Conservation (phyloP, 2,797 vertebrate species). For the Sphenodon punctatus region DNA sequence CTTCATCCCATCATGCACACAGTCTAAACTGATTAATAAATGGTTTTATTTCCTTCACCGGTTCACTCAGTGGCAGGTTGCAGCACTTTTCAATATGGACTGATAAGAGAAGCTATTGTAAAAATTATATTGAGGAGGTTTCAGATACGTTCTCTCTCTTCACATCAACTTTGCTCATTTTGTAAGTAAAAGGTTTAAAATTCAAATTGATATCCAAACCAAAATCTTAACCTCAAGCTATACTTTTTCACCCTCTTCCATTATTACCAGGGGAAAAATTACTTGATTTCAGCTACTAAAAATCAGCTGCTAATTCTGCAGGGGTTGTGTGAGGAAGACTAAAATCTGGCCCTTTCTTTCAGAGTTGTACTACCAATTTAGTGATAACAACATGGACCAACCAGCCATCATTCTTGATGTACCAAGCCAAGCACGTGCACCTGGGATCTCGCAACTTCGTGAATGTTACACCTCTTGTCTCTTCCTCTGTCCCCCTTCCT, state of each 20-base stretch:
- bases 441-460: no score
- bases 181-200: neutral
- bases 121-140: neutral
- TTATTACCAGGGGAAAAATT: no score
- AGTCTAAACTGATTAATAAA: neutral
- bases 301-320: neutral
- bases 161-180: neutral
- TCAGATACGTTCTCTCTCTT: neutral
- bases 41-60: neutral
- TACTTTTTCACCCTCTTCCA: neutral
- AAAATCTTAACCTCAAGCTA: rapidly evolving
- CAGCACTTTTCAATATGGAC: neutral
- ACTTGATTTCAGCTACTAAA: no score
- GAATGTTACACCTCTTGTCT: no score
- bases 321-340: neutral
- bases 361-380: neutral
- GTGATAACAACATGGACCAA: no score
- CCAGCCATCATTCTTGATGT: no score
- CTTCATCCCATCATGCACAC: neutral
- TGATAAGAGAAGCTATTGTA: neutral
- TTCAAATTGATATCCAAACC: neutral
- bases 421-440: no score
- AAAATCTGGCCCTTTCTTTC: neutral
- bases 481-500: no score
- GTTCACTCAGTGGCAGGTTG: neutral